These are phyloP conservation scores for Drosophila bipectinata DNA, from an alignment of 1,140 invertebrate genomes.

Conservation along the genomic window DNA sequence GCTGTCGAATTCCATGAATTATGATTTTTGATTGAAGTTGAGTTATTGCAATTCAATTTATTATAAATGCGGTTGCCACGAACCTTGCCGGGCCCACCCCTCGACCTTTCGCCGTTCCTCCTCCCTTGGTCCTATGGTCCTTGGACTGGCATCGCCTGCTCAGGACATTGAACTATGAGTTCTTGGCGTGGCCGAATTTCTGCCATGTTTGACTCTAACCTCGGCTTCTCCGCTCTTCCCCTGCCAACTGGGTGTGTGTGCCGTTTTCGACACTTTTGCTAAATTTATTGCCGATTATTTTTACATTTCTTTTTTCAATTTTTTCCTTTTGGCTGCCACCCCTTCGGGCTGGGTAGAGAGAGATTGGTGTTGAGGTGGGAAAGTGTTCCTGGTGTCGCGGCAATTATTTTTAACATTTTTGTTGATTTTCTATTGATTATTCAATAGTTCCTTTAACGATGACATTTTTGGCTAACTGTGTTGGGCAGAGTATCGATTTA, in stretches of 20 bases:
- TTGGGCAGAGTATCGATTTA: background rate
- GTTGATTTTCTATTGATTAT: constrained; percentile 74
- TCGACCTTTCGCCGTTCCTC: background rate
- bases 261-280: constrained; percentile 79
- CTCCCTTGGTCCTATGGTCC: constrained; percentile 1
- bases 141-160: constrained; percentile 50
- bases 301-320: constrained; percentile 75
- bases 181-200: constrained; percentile 74
- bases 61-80: constrained; percentile 81
- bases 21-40: constrained; percentile 84
- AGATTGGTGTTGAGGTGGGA: background rate
- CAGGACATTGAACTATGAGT: constrained; percentile 79
- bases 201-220: constrained; percentile 29
- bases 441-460: constrained; percentile 20
- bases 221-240: background rate
- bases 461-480: constrained; percentile 6
- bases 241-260: constrained; percentile 47
- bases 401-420: constrained; percentile 75
- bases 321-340: constrained; percentile 26
- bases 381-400: constrained; percentile 46
- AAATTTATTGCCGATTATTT: constrained; percentile 83
- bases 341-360: background rate
- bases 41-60: constrained; percentile 84
- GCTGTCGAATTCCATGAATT: constrained; percentile 79
- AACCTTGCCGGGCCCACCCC: constrained; percentile 32